Base-by-base conservation (phyloP, 2,888 invertebrate species). In the Amiota minor region DNA sequence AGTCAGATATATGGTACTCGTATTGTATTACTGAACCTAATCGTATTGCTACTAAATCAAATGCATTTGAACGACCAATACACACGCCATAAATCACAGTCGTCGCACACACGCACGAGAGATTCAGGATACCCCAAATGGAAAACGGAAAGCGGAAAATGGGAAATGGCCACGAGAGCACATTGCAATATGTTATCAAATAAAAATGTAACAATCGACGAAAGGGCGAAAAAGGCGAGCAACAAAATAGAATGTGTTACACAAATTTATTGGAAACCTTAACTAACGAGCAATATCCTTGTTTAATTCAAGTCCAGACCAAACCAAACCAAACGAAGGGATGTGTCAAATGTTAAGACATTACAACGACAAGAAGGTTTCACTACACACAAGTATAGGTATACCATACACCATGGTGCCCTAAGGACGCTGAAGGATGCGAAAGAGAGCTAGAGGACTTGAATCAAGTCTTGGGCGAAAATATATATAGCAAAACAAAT, bases 281-380 rank as follows among this genome's bases (percentile, higher is more conserved):
- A 86, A 86, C 86, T 83, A 83, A 83, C 83, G 86, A 83, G 86
- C 85, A 86, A 82, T 83, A 83, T 83, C 86, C 86, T 86, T 81
- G 59, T 61, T 61, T 12, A 62, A 62, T 14, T 59, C 56, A 59
- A 11, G 18, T 35, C 16, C 77, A 71, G 75, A 77, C 74, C 76
- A 73, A 18, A 20, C 67, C 77, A 86, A 80, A 81, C 82, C 83
- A 79, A 76, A 75, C 35, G 35, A 35, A 87, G 85, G 85, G 87
- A 88, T 86, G 88, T 87, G 88, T 87, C 87, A 87, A 87, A 87
- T 88, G 88, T 87, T 88, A 88, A 87, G 88, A 87, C 87, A 87
- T 87, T 87, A 86, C 2, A 35, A 35, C 35, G 35, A 6, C 35
- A 35, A 35, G 35, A 8, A 35, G 35, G 35, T 8, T 35, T 35